A percentile compares a stretch with the other conserved stretches of the same genome.
Evolutionary conservation across 1,140 invertebrate genomes (phyloP).

Genomic region (Caenorhabditis brenneri): DNA sequence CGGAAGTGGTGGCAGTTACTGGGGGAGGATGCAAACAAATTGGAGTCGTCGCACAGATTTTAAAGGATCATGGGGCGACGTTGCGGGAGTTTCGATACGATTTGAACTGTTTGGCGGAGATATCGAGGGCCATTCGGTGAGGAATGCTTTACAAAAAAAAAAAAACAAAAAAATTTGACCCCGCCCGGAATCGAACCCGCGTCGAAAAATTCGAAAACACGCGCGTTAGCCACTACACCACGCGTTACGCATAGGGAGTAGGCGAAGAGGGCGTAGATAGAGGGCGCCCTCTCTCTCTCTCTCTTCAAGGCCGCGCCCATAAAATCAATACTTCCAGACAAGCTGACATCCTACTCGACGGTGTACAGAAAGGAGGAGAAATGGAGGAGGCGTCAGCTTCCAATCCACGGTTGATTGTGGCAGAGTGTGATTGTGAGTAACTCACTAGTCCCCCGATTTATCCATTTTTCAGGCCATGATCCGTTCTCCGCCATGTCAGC

Average conservation of each 20-base stretch:
- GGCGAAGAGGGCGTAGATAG: no score
- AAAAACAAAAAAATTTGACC: no score
- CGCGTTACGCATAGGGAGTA: no score
- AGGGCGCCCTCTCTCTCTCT: no score
- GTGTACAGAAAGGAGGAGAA: not conserved
- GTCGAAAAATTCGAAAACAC: no score
- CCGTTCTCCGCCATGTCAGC: conserved; percentile 14
- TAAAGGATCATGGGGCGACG: conserved; percentile 7
- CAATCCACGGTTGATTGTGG: not conserved
- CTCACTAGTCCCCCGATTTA: no score
- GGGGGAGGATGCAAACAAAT: not conserved
- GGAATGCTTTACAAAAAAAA: no score
- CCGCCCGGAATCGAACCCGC: not conserved
- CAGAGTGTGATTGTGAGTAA: conserved; percentile 32
- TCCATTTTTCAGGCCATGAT: not conserved
- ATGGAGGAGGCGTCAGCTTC: not conserved
- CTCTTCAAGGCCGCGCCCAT: no score
- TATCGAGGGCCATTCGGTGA: not conserved
- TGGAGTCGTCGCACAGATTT: not conserved
- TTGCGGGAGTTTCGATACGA: not conserved
- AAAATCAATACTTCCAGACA: no score
- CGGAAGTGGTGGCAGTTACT: not conserved
- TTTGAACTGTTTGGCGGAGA: not conserved
- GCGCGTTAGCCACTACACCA: no score
- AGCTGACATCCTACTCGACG: conserved; percentile 7